A percentile compares a stretch with the other conserved stretches of the same genome.
These are phyloP conservation scores for Drosophila parthenogenetica DNA, from an alignment of 2,888 invertebrate species.

Conservation along the genomic window DNA sequence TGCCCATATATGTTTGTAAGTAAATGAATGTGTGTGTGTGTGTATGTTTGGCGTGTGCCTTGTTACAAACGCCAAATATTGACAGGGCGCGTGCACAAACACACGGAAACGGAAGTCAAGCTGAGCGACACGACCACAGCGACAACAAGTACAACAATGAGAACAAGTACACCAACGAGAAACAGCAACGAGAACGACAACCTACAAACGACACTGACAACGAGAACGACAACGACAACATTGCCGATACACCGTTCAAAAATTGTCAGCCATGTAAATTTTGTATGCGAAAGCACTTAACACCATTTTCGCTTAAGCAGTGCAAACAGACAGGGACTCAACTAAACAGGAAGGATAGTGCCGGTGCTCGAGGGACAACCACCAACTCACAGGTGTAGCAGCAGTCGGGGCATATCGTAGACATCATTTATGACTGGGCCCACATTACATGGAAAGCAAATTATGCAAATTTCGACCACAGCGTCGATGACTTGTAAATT, in stretches of 20 bases:
- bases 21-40: conserved; percentile 12
- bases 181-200: conserved; percentile 26
- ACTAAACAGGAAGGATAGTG: conserved; percentile 50
- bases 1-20: background rate
- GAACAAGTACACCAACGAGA: conserved; percentile 29
- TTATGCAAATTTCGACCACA: conserved; percentile 75
- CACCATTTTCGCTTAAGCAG: conserved; percentile 80
- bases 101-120: conserved; percentile 74
- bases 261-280: conserved; percentile 78
- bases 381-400: conserved; percentile 13
- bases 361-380: conserved; percentile 6
- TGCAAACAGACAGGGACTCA: conserved; percentile 63
- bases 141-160: conserved; percentile 41
- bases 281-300: conserved; percentile 81
- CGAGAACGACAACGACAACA: conserved; percentile 23
- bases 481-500: conserved; percentile 81
- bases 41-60: conserved; percentile 59
- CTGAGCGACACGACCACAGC: conserved; percentile 71
- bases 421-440: conserved; percentile 70
- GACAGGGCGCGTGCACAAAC: conserved; percentile 77
- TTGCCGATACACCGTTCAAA: conserved; percentile 75
- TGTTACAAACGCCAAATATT: conserved; percentile 75
- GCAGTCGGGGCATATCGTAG: conserved; percentile 50
- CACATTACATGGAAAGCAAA: conserved; percentile 77
- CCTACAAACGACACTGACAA: conserved; percentile 32